These are phyloP conservation scores for Parnassius smintheus DNA, from an alignment of 2,888 invertebrate genomes.

Conservation along the genomic window DNA sequence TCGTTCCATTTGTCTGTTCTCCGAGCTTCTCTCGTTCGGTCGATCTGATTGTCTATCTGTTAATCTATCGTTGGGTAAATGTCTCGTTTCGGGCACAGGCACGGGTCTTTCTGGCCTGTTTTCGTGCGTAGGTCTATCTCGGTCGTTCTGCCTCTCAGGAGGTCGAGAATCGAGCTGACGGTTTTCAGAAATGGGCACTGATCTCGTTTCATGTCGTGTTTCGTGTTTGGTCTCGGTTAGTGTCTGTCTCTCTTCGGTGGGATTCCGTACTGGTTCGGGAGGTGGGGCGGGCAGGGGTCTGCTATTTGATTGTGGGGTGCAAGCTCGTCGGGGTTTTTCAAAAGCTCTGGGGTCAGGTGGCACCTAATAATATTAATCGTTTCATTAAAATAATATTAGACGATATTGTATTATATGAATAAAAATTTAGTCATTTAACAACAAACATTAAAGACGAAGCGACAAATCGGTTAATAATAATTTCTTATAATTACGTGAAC, in stretches of 20 bases:
- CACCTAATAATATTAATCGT: slow-evolving; percentile 43
- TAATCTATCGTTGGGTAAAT: slow-evolving; percentile 32
- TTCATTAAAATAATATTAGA: too few relatives aligned
- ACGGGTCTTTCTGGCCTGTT: slow-evolving; percentile 34
- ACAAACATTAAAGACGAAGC: too few relatives aligned
- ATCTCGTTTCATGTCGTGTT: slow-evolving; percentile 9
- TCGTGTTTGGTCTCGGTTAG: slow-evolving; percentile 26
- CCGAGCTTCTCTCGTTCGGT: slow-evolving; percentile 29
- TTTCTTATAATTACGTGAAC: too few relatives aligned
- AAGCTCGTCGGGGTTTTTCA: slow-evolving; percentile 70
- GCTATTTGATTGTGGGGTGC: slow-evolving; percentile 71
- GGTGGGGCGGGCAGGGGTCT: slow-evolving; percentile 70
- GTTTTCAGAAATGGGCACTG: slow-evolving; percentile 3
- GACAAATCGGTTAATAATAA: too few relatives aligned
- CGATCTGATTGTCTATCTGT: slow-evolving; percentile 30
- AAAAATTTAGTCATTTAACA: too few relatives aligned
- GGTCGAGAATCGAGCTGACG: slow-evolving; percentile 19
- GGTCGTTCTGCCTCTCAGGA: slow-evolving; percentile 24
- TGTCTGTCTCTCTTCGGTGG: slow-evolving; percentile 24
- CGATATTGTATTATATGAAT: too few relatives aligned
- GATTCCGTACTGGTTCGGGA: slow-evolving; percentile 42
- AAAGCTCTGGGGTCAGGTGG: slow-evolving; percentile 70
- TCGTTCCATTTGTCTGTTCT: slow-evolving; percentile 16
- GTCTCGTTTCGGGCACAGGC: slow-evolving; percentile 28
- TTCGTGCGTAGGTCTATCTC: slow-evolving; percentile 27